Percentiles rank a stretch among this genome's conserved stretches.
Evolutionary conservation across 2,888 invertebrate species (phyloP).

Genomic region (Brenthis ino): DNA sequence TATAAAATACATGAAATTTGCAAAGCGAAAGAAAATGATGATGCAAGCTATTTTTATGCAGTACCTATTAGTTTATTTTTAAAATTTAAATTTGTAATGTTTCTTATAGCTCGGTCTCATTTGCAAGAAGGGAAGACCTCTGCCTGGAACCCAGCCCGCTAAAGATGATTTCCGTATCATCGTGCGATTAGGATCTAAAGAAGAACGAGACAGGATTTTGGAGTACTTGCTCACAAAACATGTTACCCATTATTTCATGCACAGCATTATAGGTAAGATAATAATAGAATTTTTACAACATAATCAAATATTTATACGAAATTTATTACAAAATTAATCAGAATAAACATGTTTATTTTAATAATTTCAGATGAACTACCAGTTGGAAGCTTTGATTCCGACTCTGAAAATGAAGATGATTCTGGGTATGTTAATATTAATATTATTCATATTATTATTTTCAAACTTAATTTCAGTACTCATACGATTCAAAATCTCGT

Average conservation of each 20-base stretch:
- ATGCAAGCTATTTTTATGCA: too few relatives aligned
- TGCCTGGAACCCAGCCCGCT: not conserved
- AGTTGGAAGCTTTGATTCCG: not conserved
- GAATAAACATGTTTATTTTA: not conserved
- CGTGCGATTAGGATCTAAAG: not conserved
- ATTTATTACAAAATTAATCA: too few relatives aligned
- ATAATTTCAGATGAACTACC: constrained; percentile 15
- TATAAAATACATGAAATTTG: too few relatives aligned
- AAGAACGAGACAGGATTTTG: constrained; percentile 2
- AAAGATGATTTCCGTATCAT: constrained; percentile 14
- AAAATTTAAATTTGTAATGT: too few relatives aligned
- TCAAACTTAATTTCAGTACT: not conserved
- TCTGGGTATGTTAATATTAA: not conserved
- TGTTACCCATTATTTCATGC: not conserved
- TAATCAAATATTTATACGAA: too few relatives aligned
- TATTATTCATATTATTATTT: not conserved
- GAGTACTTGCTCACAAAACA: not conserved
- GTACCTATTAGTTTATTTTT: too few relatives aligned
- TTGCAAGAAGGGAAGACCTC: not conserved
- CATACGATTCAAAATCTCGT: not conserved
- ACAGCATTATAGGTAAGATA: not conserved
- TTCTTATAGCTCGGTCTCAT: constrained; percentile 1
- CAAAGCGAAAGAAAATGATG: too few relatives aligned
- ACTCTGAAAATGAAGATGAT: constrained; percentile 4
- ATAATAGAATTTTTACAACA: not conserved